These are phyloP conservation scores for Sciaenops ocellatus DNA, from an alignment of 2,797 vertebrate genomes.

Conservation along the genomic window DNA sequence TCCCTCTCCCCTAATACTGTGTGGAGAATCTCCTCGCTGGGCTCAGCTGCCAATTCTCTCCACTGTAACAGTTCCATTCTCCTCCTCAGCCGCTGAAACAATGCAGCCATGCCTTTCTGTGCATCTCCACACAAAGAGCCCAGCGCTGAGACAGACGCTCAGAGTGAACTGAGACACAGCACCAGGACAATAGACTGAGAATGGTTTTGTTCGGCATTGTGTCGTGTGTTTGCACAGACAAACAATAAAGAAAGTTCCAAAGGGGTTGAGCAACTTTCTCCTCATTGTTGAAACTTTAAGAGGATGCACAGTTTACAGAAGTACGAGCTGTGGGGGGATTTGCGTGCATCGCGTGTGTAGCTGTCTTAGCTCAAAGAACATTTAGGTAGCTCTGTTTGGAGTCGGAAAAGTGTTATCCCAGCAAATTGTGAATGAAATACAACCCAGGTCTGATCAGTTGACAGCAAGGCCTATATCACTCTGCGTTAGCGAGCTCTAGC, in stretches of 20 bases:
- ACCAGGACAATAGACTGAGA: slow-evolving; percentile 77
- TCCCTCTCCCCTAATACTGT: slow-evolving; percentile 79
- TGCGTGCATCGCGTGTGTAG: background rate
- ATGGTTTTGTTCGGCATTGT: slow-evolving; percentile 79
- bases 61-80: slow-evolving; percentile 81
- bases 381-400: slow-evolving; percentile 9
- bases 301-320: slow-evolving; percentile 66
- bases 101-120: slow-evolving; percentile 69
- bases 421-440: background rate
- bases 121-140: slow-evolving; percentile 80
- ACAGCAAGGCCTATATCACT: background rate
- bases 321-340: slow-evolving; percentile 19
- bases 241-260: slow-evolving; percentile 78
- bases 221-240: slow-evolving; percentile 67
- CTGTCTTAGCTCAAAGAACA: background rate
- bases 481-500: background rate
- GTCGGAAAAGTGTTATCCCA: background rate
- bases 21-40: slow-evolving; percentile 82
- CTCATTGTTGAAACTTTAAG: slow-evolving; percentile 72
- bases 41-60: slow-evolving; percentile 81
- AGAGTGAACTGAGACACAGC: slow-evolving; percentile 77
- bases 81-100: slow-evolving; percentile 79
- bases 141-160: slow-evolving; percentile 77
- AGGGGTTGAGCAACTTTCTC: slow-evolving; percentile 67
- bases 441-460: background rate